These are phyloP conservation scores for Brienomyrus longianalis DNA, from an alignment of 2,113 vertebrate species.

Conservation along the genomic window DNA sequence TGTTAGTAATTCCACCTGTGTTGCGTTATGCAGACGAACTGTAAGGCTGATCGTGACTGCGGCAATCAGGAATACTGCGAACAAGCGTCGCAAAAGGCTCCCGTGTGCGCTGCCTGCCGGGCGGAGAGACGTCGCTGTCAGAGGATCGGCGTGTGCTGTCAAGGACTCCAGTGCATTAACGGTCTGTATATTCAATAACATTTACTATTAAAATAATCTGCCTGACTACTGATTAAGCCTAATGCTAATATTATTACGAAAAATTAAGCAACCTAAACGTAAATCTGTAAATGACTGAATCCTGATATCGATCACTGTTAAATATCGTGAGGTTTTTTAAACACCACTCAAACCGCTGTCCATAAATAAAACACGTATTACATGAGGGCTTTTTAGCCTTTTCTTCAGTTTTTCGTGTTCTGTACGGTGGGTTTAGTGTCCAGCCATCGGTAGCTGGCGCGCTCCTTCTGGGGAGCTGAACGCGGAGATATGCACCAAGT, in stretches of 20 bases:
- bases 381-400: not conserved
- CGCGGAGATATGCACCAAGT: not conserved
- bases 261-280: not conserved
- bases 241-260: not conserved
- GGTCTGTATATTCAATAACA: not conserved
- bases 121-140: conserved; percentile 9
- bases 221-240: not conserved
- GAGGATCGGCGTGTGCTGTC: conserved; percentile 13
- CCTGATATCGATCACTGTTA: not conserved
- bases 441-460: not conserved
- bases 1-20: not conserved
- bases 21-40: not conserved
- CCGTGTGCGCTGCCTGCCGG: conserved; percentile 7
- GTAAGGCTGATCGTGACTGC: conserved; percentile 8
- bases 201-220: not conserved
- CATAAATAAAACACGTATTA: not conserved
- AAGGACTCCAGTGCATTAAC: conserved; percentile 16
- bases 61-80: conserved; percentile 3
- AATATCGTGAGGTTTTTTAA: not conserved
- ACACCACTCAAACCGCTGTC: not conserved
- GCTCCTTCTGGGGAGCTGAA: not conserved
- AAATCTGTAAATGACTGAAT: not conserved
- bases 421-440: not conserved
- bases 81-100: not conserved
- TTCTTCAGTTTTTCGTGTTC: not conserved